Evolutionary conservation across 2,797 vertebrate genomes (phyloP).

Genomic region (Moxostoma hubbsi): DNA sequence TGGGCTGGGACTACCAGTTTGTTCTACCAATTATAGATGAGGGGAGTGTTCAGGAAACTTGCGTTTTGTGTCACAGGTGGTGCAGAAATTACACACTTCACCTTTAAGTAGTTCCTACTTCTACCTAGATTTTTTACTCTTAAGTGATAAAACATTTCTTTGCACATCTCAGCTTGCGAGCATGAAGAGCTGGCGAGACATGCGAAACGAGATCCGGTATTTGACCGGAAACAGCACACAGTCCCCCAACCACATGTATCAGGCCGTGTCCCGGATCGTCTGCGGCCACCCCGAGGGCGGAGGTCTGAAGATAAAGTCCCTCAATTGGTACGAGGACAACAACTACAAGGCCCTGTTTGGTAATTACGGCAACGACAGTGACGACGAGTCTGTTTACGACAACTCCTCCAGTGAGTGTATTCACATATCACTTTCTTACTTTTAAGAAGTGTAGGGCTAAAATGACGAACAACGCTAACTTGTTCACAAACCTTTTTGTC

Average conservation of each 20-base stretch:
- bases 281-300: constrained; percentile 94
- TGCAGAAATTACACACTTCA: too few species aligned
- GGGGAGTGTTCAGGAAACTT: too few species aligned
- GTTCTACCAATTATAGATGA: too few species aligned
- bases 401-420: constrained; percentile 90
- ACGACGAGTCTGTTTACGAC: constrained; percentile 85
- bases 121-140: not conserved
- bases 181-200: constrained; percentile 92
- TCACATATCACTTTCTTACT: not conserved
- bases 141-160: too few species aligned
- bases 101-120: too few species aligned
- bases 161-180: constrained; percentile 77
- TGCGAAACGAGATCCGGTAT: constrained; percentile 90
- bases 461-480: not conserved
- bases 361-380: constrained; percentile 82
- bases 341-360: constrained; percentile 97
- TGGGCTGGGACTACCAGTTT: too few species aligned
- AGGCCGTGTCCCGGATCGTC: constrained; percentile 91
- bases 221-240: constrained; percentile 84
- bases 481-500: not conserved
- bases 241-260: constrained; percentile 88
- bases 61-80: too few species aligned
- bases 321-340: constrained; percentile 98
- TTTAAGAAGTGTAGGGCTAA: not conserved
- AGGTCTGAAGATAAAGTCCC: constrained; percentile 95